Evolutionary conservation across 2,888 invertebrate genomes (phyloP), one percentile per base, ranked within the genome.

Genomic region (Himalopsyche kuldschensis): DNA sequence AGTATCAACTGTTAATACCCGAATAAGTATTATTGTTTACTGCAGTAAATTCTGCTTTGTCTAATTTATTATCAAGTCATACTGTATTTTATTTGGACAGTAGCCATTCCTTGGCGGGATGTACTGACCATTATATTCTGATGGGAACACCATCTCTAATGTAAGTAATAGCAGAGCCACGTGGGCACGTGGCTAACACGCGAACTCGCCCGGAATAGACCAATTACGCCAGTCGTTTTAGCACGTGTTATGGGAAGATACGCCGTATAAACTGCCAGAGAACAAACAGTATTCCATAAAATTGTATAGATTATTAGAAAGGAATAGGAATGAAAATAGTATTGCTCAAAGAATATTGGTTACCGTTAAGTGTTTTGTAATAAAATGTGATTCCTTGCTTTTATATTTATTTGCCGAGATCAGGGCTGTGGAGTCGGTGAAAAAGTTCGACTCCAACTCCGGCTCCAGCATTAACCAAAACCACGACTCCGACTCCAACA

Each of bases 181-280:
- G 85, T 84, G 85, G 30, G 83, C 85, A 85, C 85, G 85, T 85
- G 85, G 30, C 84, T 47, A 27, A 77, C 85, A 84, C 85, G 85
- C 81, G 85, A 84, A 84, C 82, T 48, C 69, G 47, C 41, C 77
- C 83, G 83, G 84, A 86, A 86, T 84, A 84, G 77, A 75, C 86
- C 86, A 86, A 86, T 86, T 84, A 86, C 78, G 82, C 78, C 81
- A 78, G 63, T 75, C 82, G 75, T 32, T 46, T 78, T 48, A 17
- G 80, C 83, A 82, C 84, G 84, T 86, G 86, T 35, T 55, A 32
- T 30, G 63, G 35, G 69, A 80, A 80, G 80, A 80, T 69, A 35
- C 80, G n/a, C 55, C 10, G 31, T 27, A 47, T 48, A 79, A 79
- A 47, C 47, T 10, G 55, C 55, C 20, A 10, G 55, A 55, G 55